Conservation (phyloP, 2,888 invertebrate genomes). For the Andrena fulva region DNA sequence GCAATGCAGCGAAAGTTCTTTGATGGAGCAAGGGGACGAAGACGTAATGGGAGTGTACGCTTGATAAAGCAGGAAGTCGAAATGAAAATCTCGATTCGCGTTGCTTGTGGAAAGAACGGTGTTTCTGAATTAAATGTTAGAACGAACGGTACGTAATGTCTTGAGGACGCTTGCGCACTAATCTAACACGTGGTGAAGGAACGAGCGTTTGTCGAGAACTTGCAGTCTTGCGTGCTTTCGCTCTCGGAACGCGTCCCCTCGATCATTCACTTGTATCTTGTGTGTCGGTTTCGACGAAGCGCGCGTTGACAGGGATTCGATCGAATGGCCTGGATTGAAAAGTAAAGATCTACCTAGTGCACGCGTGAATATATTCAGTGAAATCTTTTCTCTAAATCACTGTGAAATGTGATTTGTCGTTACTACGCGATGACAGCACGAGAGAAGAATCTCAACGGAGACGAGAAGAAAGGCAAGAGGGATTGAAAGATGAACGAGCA, state of each 20-base stretch:
- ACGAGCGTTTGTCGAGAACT: constrained; percentile 70
- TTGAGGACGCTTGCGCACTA: constrained; percentile 77
- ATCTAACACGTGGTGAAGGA: constrained; percentile 76
- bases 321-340: not conserved
- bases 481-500: not conserved
- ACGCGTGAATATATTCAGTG: not conserved
- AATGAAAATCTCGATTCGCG: not conserved
- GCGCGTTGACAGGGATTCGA: constrained; percentile 4
- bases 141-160: not conserved
- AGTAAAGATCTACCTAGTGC: not conserved
- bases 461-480: not conserved
- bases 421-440: constrained; percentile 6
- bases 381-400: not conserved
- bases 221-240: constrained; percentile 74
- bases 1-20: not conserved
- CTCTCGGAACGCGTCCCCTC: constrained; percentile 48
- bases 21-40: not conserved
- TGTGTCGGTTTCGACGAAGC: not conserved
- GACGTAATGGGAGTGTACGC: not conserved
- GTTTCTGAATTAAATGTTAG: not conserved
- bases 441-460: not conserved
- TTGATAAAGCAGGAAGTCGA: not conserved
- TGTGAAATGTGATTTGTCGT: constrained; percentile 13
- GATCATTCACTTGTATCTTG: not conserved
- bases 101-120: not conserved